These are phyloP conservation scores for Drosophila willistoni DNA, from an alignment of 1,140 invertebrate species.

Conservation along the genomic window DNA sequence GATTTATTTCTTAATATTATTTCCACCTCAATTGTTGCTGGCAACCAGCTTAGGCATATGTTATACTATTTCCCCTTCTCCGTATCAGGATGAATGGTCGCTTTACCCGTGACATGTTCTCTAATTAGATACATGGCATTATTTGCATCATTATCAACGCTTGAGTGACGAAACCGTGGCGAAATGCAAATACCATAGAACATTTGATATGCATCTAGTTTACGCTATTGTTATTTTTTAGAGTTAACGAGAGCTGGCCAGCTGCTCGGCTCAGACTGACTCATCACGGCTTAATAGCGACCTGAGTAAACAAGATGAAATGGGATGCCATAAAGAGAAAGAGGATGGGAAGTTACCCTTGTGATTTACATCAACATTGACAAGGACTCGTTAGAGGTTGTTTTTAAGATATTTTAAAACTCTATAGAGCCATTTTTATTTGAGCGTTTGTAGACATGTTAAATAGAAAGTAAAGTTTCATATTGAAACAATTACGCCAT, in stretches of 20 bases:
- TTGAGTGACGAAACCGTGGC: slow-evolving; percentile 61
- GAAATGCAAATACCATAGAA: slow-evolving; percentile 57
- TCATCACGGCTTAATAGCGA: slow-evolving; percentile 4
- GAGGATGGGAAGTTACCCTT: neutral
- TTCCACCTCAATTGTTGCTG: slow-evolving; percentile 60
- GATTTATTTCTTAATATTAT: slow-evolving; percentile 34
- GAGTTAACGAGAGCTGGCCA: slow-evolving; percentile 48
- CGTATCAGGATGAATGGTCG: slow-evolving; percentile 39
- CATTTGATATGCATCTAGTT: slow-evolving; percentile 68
- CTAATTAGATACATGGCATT: slow-evolving; percentile 42
- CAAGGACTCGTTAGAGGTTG: no score
- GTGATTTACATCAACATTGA: neutral
- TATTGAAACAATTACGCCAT: no score
- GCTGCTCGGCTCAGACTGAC: slow-evolving; percentile 15
- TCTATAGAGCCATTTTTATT: no score
- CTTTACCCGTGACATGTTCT: slow-evolving; percentile 20
- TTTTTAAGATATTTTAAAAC: no score
- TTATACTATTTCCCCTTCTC: slow-evolving; percentile 38
- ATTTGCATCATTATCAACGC: slow-evolving; percentile 66
- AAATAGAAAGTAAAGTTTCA: no score
- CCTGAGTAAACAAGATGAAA: slow-evolving; percentile 2
- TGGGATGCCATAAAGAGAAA: neutral
- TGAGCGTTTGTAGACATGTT: no score
- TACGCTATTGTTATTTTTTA: slow-evolving; percentile 3
- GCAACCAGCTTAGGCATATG: slow-evolving; percentile 56